phyloP scores from a whole-genome alignment of 2,797 vertebrate genomes.

The Cossypha caffra region DNA sequence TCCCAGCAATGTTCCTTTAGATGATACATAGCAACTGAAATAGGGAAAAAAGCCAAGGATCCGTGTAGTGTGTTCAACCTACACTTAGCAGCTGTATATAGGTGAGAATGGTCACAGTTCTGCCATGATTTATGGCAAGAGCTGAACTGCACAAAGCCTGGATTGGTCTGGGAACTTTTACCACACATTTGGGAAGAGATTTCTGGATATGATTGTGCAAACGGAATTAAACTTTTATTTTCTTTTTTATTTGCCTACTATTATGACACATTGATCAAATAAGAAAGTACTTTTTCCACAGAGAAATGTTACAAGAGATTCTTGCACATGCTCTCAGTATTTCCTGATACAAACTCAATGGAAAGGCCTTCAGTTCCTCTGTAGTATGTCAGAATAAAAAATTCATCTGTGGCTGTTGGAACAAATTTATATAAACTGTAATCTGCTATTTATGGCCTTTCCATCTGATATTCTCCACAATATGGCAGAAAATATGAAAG shows the following conservation, averaged over 20 bases:
- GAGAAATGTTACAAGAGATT: not conserved
- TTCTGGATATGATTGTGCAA: not conserved
- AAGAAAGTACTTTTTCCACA: not conserved
- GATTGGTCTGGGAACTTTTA: not conserved
- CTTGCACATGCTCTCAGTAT: not conserved
- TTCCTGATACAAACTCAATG: not conserved
- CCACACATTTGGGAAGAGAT: not conserved
- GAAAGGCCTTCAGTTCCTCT: not conserved
- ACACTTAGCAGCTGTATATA: fast-evolving
- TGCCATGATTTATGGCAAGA: not conserved
- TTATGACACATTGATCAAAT: not conserved
- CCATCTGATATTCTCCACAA: not conserved
- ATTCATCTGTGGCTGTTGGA: not conserved
- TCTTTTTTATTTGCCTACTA: not conserved
- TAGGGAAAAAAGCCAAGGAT: not conserved
- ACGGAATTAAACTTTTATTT: not conserved
- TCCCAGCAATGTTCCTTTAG: not conserved
- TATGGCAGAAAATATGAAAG: not conserved
- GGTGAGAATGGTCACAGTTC: not conserved
- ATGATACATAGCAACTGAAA: not conserved
- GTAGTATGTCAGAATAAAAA: not conserved
- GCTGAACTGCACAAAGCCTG: not conserved
- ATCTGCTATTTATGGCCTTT: not conserved
- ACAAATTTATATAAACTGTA: not conserved
- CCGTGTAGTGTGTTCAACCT: fast-evolving